A percentile compares a stretch with the other conserved stretches of the same genome.
These are phyloP conservation scores for Grantiella picta DNA, from an alignment of 2,113 vertebrate genomes.

Conservation along the genomic window DNA sequence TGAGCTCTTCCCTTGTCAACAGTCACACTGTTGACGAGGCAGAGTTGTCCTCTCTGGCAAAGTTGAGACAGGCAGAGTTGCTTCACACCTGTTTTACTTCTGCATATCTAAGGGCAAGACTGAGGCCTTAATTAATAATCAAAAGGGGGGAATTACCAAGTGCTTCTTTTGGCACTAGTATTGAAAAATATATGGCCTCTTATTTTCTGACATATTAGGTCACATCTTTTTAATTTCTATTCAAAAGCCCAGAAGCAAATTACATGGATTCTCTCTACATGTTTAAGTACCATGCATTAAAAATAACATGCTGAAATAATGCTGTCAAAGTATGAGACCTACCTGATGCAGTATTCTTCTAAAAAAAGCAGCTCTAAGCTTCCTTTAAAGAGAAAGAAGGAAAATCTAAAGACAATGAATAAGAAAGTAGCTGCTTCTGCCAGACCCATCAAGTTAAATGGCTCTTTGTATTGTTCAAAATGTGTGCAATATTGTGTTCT, in stretches of 20 bases:
- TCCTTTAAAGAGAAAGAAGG: conserved; percentile 11
- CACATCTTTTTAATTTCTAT: neutral
- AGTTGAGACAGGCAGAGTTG: neutral
- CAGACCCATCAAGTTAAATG: conserved; percentile 53
- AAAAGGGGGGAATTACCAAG: neutral
- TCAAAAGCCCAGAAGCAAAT: neutral
- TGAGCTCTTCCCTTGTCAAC: neutral
- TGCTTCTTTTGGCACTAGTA: neutral
- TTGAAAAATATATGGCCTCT: neutral
- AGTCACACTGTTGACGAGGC: neutral
- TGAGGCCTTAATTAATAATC: neutral
- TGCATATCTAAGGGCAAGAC: neutral
- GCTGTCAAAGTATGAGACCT: neutral
- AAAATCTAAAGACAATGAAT: conserved; percentile 31
- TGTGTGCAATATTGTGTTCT: conserved; percentile 20
- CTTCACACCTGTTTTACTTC: neutral
- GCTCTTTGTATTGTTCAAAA: conserved; percentile 41
- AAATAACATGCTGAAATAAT: neutral
- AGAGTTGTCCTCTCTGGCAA: neutral
- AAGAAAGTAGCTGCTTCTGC: conserved; percentile 47
- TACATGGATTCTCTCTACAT: neutral
- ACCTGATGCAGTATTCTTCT: neutral
- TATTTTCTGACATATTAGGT: neutral
- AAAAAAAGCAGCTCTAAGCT: neutral
- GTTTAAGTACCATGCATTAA: neutral